Evolutionary conservation across 2,797 vertebrate genomes (phyloP).

Genomic region (Phrynocephalus vlangalii): DNA sequence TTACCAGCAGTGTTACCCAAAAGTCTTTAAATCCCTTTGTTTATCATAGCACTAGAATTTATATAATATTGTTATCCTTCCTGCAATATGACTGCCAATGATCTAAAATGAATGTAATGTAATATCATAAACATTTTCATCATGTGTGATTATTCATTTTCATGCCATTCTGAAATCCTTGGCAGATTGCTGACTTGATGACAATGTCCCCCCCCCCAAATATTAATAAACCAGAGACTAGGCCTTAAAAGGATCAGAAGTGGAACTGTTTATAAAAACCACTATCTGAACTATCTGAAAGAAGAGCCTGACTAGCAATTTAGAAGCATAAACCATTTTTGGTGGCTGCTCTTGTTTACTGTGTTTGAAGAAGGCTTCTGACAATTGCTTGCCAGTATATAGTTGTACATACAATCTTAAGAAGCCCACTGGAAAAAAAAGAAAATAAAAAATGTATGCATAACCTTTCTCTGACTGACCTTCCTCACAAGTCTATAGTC

Average conservation of each 20-base stretch:
- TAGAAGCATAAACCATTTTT: conserved; percentile 55
- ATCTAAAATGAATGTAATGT: conserved; percentile 70
- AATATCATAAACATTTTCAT: conserved; percentile 76
- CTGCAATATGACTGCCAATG: conserved; percentile 62
- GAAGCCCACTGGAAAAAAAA: not conserved
- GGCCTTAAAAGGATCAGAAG: conserved; percentile 72
- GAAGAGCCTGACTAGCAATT: conserved; percentile 47
- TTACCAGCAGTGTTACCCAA: conserved; percentile 43
- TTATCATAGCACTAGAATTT: conserved; percentile 68
- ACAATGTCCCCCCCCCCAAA: conserved; percentile 62
- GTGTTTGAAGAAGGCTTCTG: conserved; percentile 38
- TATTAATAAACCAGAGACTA: conserved; percentile 67
- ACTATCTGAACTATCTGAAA: conserved; percentile 64
- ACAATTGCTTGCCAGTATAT: conserved; percentile 49
- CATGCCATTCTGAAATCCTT: conserved; percentile 72
- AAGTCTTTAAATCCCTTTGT: conserved; percentile 71
- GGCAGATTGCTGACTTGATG: conserved; percentile 72
- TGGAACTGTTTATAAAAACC: conserved; percentile 71
- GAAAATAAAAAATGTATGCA: not conserved
- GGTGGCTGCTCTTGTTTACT: conserved; percentile 46
- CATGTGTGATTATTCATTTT: conserved; percentile 73
- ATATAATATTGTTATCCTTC: conserved; percentile 68
- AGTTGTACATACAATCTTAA: conserved; percentile 35
- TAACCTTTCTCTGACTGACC: not conserved
- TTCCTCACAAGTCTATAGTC: not conserved